Conservation (phyloP, 2,113 vertebrate genomes). For the Hydrochoerus hydrochaeris region DNA sequence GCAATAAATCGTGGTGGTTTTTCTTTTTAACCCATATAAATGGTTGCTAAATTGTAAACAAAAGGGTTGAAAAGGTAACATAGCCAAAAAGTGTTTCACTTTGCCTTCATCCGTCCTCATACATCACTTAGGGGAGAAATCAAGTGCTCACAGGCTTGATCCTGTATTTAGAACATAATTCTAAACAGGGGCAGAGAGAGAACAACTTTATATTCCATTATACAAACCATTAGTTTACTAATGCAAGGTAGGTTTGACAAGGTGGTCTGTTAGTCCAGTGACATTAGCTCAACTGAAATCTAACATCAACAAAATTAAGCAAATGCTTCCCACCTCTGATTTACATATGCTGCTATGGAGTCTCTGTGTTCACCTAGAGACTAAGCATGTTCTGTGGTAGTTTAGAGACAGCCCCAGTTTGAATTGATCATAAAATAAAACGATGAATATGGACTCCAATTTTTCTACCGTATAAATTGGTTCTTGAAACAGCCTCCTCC, state of each 20-base stretch:
- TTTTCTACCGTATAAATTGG: neutral
- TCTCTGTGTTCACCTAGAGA: neutral
- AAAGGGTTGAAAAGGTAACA: conserved; percentile 66
- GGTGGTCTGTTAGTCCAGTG: neutral
- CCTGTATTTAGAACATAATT: conserved; percentile 10
- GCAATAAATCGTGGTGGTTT: conserved; percentile 51
- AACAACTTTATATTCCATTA: conserved; percentile 14
- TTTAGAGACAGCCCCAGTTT: neutral
- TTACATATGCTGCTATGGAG: neutral
- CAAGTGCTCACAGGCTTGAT: neutral
- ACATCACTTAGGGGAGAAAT: conserved; percentile 63
- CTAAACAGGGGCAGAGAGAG: conserved; percentile 31
- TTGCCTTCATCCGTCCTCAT: conserved; percentile 32
- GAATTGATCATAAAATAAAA: neutral
- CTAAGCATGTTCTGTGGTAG: neutral
- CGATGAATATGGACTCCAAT: neutral
- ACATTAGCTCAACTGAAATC: neutral
- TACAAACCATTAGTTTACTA: conserved; percentile 55
- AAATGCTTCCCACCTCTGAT: neutral
- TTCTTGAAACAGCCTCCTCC: neutral
- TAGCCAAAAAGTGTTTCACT: conserved; percentile 53
- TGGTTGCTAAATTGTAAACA: conserved; percentile 72
- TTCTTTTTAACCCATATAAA: conserved; percentile 54
- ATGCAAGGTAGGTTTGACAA: neutral
- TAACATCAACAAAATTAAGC: conserved; percentile 30